phyloP scores from a whole-genome alignment of 1,140 invertebrate genomes.

The Heterodera schachtii region DNA sequence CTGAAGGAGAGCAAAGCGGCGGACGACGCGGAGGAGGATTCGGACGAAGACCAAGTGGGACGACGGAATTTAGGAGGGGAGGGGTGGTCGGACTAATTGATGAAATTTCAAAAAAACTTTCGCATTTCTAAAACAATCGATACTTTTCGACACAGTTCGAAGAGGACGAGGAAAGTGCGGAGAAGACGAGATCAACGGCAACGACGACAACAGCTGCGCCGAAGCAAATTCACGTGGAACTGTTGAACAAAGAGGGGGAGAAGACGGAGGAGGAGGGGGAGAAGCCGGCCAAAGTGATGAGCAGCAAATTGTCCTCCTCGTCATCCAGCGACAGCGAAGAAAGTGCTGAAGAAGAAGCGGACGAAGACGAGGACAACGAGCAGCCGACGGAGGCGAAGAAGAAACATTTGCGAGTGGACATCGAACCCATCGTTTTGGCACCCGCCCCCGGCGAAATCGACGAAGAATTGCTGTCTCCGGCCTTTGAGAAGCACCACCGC shows the following conservation, averaged over 20 bases:
- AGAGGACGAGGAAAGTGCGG: slow-evolving; percentile 53
- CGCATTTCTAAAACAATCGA: no score
- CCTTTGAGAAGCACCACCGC: slow-evolving; percentile 51
- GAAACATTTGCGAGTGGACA: slow-evolving; percentile 51
- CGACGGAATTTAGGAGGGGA: slow-evolving; percentile 39
- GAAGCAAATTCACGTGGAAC: slow-evolving; percentile 22
- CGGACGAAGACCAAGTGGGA: slow-evolving; percentile 57
- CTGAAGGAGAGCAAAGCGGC: slow-evolving; percentile 33
- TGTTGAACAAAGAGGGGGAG: neutral
- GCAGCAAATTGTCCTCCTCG: neutral
- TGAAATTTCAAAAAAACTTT: no score
- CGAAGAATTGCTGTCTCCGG: slow-evolving; percentile 44
- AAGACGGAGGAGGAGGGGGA: slow-evolving; percentile 21
- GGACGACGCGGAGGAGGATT: slow-evolving; percentile 42
- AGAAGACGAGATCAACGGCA: slow-evolving; percentile 47
- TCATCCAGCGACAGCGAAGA: slow-evolving; percentile 35
- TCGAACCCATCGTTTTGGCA: slow-evolving; percentile 60
- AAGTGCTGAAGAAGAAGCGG: slow-evolving; percentile 45
- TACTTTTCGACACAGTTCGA: slow-evolving; percentile 38
- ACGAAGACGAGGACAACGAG: slow-evolving; percentile 53
- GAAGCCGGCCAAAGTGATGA: slow-evolving; percentile 41
- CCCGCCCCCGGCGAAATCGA: slow-evolving; percentile 44
- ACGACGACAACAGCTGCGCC: neutral
- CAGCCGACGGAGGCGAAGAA: slow-evolving; percentile 49
- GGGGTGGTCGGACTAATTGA: no score